These are phyloP conservation scores for Drosophila phalerata DNA, from an alignment of 2,888 invertebrate species.

Conservation along the genomic window DNA sequence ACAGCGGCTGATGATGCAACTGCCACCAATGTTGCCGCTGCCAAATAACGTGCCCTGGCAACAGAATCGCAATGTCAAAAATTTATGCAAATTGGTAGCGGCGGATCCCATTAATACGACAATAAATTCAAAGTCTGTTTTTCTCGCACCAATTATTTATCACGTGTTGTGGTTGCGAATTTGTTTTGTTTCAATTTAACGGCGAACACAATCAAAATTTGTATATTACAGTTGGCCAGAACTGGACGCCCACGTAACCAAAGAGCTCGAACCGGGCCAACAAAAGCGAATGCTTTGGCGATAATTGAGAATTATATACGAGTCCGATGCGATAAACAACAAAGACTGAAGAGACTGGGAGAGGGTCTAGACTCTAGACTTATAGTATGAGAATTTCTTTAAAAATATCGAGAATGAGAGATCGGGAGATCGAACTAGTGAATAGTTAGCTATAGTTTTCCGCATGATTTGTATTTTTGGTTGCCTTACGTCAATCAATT, in stretches of 20 bases:
- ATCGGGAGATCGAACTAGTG: not conserved
- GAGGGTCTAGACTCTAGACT: conserved; percentile 37
- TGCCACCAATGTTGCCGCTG: conserved; percentile 5
- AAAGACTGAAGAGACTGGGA: not conserved
- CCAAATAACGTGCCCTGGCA: conserved; percentile 20
- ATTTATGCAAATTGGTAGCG: conserved; percentile 39
- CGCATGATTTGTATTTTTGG: conserved; percentile 41
- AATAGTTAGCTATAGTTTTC: conserved; percentile 48
- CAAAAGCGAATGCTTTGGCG: conserved; percentile 41
- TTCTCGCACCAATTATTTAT: conserved; percentile 6
- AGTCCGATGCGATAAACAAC: conserved; percentile 7
- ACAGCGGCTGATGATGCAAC: conserved; percentile 44
- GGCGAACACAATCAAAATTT: conserved; percentile 21
- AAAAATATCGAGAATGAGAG: conserved; percentile 13
- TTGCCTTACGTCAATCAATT: conserved; percentile 55
- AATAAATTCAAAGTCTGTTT: conserved; percentile 18
- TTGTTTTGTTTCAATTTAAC: conserved; percentile 28
- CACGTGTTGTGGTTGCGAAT: conserved; percentile 52
- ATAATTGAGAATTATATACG: conserved; percentile 23
- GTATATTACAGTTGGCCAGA: conserved; percentile 38
- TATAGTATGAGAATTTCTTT: not conserved
- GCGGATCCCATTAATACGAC: conserved; percentile 46
- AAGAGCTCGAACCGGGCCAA: conserved; percentile 36
- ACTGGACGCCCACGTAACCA: conserved; percentile 45
- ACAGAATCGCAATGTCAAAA: conserved; percentile 32